phyloP scores from a whole-genome alignment of 2,113 vertebrate species.

The Uropsilus gracilis region DNA sequence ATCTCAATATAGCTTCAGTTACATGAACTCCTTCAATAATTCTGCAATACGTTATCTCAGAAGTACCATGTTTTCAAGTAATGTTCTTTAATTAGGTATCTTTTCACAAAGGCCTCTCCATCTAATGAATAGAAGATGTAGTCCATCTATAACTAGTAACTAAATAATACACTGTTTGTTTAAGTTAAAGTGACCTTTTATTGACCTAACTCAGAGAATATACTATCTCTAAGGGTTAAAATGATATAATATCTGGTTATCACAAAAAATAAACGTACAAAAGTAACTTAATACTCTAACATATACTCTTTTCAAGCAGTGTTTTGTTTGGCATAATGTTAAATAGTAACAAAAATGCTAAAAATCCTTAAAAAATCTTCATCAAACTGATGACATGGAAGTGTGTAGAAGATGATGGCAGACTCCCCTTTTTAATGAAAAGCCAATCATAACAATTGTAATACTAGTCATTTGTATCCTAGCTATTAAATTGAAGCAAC shows the following conservation, averaged over 20 bases:
- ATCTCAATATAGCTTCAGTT: conserved; percentile 30
- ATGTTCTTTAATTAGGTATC: conserved; percentile 41
- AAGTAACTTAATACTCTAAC: neutral
- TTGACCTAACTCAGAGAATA: neutral
- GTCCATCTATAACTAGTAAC: no score
- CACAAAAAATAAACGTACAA: neutral
- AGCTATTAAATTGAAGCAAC: neutral
- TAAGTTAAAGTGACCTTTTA: neutral
- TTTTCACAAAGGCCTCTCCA: neutral
- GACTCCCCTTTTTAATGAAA: neutral
- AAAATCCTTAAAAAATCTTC: neutral
- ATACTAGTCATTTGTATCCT: neutral
- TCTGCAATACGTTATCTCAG: neutral
- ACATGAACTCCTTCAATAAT: conserved; percentile 29
- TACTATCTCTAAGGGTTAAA: neutral
- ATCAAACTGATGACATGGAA: neutral
- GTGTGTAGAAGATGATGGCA: neutral
- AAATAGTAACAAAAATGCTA: neutral
- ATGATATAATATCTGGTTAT: neutral
- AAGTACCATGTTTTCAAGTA: neutral
- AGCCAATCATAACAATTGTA: neutral
- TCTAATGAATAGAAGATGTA: neutral
- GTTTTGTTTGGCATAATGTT: neutral
- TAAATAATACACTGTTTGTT: neutral
- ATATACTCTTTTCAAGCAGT: neutral